Percentiles rank a stretch among this genome's conserved stretches.
Evolutionary conservation across 2,797 vertebrate species (phyloP).

Genomic region (Myioborus miniatus): DNA sequence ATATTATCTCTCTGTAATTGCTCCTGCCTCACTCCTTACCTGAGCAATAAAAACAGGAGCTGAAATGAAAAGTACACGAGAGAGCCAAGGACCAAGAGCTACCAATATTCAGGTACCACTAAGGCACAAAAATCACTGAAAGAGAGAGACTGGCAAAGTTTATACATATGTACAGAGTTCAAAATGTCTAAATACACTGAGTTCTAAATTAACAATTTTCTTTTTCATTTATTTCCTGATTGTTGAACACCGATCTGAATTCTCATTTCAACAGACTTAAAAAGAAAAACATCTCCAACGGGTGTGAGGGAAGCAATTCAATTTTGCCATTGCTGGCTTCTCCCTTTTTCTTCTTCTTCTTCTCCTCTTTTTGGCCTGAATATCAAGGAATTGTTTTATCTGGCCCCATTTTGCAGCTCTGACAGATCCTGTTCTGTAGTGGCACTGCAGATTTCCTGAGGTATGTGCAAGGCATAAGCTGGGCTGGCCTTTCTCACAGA

Average conservation of each 20-base stretch:
- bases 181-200: neutral
- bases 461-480: neutral
- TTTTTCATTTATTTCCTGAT: neutral
- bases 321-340: neutral
- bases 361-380: neutral
- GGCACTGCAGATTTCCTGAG: neutral
- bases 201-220: neutral
- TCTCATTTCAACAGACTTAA: neutral
- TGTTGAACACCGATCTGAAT: neutral
- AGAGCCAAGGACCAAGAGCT: neutral
- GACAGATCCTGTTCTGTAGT: neutral
- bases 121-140: neutral
- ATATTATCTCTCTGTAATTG: neutral
- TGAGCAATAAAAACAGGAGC: neutral
- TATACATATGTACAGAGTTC: neutral
- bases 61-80: rapidly evolving
- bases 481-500: neutral
- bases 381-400: neutral
- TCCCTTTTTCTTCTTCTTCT: neutral
- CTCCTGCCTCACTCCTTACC: neutral
- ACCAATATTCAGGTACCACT: neutral
- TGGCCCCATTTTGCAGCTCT: neutral
- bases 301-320: neutral
- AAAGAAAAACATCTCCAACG: neutral
- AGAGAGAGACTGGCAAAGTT: neutral